Evolutionary conservation across 2,113 vertebrate species (phyloP).

Genomic region (Agapornis roseicollis): DNA sequence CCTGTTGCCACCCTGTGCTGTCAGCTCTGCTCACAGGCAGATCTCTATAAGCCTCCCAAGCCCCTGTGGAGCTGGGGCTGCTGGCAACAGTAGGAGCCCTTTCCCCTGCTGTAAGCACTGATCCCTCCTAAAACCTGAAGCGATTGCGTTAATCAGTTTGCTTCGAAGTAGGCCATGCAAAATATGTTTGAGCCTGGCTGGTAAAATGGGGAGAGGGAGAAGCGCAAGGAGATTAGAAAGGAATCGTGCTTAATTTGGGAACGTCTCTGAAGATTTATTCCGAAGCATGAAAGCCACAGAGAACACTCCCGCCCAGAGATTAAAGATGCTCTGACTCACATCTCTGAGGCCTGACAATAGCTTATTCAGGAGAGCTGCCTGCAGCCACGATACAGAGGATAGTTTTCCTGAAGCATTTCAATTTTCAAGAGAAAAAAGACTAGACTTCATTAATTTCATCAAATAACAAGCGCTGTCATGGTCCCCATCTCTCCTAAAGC

Average conservation of each 20-base stretch:
- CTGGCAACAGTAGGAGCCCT: neutral
- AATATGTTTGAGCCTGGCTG: conserved; percentile 52
- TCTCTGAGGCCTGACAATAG: conserved; percentile 58
- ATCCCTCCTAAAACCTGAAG: conserved; percentile 61
- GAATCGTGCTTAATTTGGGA: conserved; percentile 64
- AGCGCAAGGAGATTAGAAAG: conserved; percentile 67
- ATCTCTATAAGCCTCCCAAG: neutral
- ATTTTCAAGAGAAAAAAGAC: neutral
- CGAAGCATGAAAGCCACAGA: conserved; percentile 53
- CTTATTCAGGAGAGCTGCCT: conserved; percentile 56
- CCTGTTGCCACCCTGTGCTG: neutral
- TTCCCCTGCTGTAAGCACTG: neutral
- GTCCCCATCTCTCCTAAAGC: neutral
- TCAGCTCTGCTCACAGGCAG: conserved; percentile 10
- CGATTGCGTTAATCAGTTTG: conserved; percentile 48
- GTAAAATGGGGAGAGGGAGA: conserved; percentile 59
- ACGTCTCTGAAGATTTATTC: conserved; percentile 63
- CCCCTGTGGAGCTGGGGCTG: neutral
- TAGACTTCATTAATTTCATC: conserved; percentile 20
- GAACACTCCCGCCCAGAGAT: conserved; percentile 48
- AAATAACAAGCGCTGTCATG: neutral
- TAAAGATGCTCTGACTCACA: conserved; percentile 63
- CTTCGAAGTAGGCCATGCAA: conserved; percentile 58
- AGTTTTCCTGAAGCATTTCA: conserved; percentile 45
- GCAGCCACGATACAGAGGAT: neutral